These are phyloP conservation scores for Drosophila nigricruria DNA, from an alignment of 2,888 invertebrate genomes.

Conservation along the genomic window DNA sequence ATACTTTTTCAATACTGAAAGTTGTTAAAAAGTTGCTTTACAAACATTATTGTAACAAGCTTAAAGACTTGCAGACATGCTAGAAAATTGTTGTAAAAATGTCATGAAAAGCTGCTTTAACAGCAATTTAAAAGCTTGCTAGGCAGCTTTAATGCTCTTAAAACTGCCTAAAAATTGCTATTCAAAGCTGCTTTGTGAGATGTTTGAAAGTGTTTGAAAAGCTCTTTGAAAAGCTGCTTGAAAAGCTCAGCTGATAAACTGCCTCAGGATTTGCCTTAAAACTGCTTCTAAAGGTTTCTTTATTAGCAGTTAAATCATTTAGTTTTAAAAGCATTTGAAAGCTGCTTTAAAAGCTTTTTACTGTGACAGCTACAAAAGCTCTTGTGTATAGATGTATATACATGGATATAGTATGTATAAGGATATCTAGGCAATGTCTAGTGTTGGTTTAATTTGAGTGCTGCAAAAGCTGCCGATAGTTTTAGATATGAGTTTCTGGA, in stretches of 20 bases:
- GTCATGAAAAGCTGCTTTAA: no score
- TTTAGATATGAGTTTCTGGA: slow-evolving; percentile 85
- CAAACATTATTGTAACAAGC: not conserved
- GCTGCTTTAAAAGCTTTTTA: not conserved
- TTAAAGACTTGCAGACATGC: no score
- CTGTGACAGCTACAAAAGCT: slow-evolving; percentile 4
- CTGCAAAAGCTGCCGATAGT: slow-evolving; percentile 46
- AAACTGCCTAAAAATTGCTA: no score
- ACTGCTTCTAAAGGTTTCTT: not conserved
- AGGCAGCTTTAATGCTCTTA: no score
- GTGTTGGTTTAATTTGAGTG: not conserved
- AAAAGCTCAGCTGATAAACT: not conserved
- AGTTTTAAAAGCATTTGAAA: not conserved
- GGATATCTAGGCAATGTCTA: not conserved
- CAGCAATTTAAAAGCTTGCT: no score
- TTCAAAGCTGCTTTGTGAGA: no score
- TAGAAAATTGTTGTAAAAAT: no score
- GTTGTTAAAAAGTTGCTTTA: not conserved
- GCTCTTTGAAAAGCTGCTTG: not conserved
- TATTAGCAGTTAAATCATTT: no score
- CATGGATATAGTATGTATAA: not conserved
- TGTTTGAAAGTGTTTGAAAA: no score
- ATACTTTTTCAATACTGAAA: no score
- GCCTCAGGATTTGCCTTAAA: not conserved
- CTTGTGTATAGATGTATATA: not conserved